Evolutionary conservation across 2,797 vertebrate species (phyloP).

Genomic region (Monodelphis domestica): DNA sequence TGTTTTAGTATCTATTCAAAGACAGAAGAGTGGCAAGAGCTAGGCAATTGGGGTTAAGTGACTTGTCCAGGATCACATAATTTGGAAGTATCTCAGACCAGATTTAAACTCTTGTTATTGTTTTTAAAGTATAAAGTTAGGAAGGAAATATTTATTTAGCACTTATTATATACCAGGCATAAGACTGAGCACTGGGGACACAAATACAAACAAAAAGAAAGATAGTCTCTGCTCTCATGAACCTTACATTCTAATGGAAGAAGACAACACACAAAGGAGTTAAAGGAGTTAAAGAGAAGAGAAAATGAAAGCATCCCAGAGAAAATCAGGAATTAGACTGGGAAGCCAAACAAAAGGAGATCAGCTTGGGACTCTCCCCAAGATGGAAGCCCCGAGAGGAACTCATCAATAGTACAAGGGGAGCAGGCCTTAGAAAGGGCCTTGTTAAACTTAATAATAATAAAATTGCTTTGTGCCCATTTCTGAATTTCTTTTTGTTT

Average conservation of each 20-base stretch:
- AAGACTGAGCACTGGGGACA: background rate
- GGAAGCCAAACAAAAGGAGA: background rate
- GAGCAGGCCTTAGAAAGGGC: background rate
- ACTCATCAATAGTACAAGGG: background rate
- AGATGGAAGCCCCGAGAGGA: background rate
- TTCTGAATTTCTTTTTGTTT: background rate
- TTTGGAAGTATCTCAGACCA: too few relatives aligned
- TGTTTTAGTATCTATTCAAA: too few relatives aligned
- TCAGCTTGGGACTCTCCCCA: background rate
- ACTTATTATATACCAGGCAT: background rate
- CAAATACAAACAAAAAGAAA: background rate
- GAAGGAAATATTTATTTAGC: background rate
- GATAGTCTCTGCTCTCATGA: background rate
- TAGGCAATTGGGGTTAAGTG: too few relatives aligned
- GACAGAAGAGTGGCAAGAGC: too few relatives aligned
- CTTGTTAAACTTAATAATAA: background rate
- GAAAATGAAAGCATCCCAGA: background rate
- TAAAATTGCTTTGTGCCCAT: background rate
- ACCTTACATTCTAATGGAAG: background rate
- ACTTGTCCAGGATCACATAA: too few relatives aligned
- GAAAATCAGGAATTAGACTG: background rate
- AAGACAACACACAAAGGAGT: background rate
- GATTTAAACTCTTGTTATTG: too few relatives aligned
- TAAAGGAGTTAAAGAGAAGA: background rate
- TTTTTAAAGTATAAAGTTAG: background rate